Evolutionary conservation across 64 coral and sea anemone genomes (phyloP).

Genomic region (Stichodactyla helianthus): DNA sequence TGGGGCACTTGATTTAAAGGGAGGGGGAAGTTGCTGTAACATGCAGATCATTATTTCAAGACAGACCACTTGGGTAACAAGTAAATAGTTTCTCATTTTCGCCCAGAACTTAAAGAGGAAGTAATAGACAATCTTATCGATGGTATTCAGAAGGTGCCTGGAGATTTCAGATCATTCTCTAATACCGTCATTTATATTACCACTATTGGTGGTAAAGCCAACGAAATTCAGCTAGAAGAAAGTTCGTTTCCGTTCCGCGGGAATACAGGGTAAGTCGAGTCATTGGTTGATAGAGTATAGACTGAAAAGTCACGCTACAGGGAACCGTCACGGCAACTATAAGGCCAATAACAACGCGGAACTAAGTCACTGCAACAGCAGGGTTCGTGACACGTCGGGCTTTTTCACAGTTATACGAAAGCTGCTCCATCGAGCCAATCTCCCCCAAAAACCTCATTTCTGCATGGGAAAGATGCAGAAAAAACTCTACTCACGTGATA

Average conservation of each 20-base stretch:
- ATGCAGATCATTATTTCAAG: neutral
- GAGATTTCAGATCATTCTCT: neutral
- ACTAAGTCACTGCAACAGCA: no score
- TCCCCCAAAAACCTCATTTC: no score
- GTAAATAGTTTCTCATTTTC: neutral
- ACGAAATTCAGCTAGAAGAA: constrained; percentile 19
- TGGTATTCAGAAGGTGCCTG: neutral
- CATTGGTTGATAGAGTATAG: neutral
- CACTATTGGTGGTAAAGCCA: constrained; percentile 40
- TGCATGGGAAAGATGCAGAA: no score
- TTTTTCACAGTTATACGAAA: no score
- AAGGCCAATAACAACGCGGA: no score
- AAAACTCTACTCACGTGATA: no score
- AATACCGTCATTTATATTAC: constrained; percentile 42
- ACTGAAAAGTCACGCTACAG: no score
- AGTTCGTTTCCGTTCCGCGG: constrained; percentile 41
- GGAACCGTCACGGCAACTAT: no score
- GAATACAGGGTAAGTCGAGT: neutral
- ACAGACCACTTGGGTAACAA: neutral
- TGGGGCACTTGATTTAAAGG: no score
- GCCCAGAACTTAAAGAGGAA: constrained; percentile 42
- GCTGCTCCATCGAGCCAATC: no score
- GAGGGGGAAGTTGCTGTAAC: neutral
- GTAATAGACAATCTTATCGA: constrained; percentile 42
- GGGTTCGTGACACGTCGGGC: no score